These are phyloP conservation scores for Pterois miles DNA, from an alignment of 2,797 vertebrate species.

Conservation along the genomic window DNA sequence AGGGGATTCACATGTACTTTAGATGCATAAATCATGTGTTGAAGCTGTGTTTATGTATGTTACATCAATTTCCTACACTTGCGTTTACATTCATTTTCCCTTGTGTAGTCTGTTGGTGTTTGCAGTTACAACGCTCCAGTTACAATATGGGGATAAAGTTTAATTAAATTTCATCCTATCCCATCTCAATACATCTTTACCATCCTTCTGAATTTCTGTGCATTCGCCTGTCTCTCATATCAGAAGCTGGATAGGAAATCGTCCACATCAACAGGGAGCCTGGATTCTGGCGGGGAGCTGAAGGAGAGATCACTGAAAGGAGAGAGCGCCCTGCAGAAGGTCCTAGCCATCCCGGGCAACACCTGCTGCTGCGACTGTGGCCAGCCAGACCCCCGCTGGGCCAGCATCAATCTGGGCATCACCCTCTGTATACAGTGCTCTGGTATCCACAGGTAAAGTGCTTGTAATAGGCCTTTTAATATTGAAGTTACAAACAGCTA, in stretches of 20 bases:
- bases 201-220: neutral
- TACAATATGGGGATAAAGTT: neutral
- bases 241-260: constrained; percentile 95
- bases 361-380: constrained; percentile 94
- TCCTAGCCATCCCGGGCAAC: constrained; percentile 93
- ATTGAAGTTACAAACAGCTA: neutral
- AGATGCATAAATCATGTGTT: neutral
- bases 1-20: neutral
- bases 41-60: neutral
- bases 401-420: constrained; percentile 98
- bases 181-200: neutral
- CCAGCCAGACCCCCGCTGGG: constrained; percentile 94
- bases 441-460: constrained; percentile 82
- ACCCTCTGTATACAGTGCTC: constrained; percentile 91
- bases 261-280: constrained; percentile 90
- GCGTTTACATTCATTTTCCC: neutral
- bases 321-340: constrained; percentile 92
- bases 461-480: neutral
- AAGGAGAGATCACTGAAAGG: constrained; percentile 93
- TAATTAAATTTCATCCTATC: neutral
- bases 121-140: neutral
- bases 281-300: constrained; percentile 90
- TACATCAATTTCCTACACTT: neutral
- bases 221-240: neutral
- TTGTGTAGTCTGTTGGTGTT: neutral